phyloP scores from a whole-genome alignment of 53 echinoderm and acorn worm species.

The Luidia sarsii region DNA sequence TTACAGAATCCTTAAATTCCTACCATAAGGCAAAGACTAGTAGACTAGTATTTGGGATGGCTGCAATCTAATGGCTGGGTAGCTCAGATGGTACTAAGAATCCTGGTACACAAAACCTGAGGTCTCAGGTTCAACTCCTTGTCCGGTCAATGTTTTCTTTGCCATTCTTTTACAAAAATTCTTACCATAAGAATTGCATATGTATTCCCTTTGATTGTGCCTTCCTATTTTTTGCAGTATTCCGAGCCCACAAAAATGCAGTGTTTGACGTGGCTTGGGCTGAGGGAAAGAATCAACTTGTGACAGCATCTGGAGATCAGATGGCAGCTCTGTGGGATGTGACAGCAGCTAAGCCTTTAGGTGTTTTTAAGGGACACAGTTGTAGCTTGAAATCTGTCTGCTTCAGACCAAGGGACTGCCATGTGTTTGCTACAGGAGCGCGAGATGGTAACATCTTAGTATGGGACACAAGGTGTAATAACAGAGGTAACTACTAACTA shows the following conservation, averaged over 20 bases:
- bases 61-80: no score
- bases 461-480: conserved; percentile 89
- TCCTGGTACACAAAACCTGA: no score
- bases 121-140: no score
- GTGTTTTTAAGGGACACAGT: conserved; percentile 82
- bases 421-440: conserved; percentile 87
- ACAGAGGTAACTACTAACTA: conserved; percentile 62
- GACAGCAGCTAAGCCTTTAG: conserved; percentile 48
- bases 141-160: no score
- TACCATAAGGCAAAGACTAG: no score
- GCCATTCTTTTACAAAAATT: no score
- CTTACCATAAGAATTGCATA: no score
- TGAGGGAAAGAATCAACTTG: conserved; percentile 67
- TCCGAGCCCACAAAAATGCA: conserved; percentile 91
- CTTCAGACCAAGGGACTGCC: conserved; percentile 69
- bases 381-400: conserved; percentile 92
- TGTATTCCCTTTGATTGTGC: no score
- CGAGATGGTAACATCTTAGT: conserved; percentile 92
- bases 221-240: no score
- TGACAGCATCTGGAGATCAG: conserved; percentile 98
- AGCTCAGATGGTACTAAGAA: no score
- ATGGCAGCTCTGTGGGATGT: conserved; percentile 94
- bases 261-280: conserved; percentile 96
- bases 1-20: no score
- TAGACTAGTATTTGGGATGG: no score